Percentiles rank a stretch among this genome's conserved stretches.
Conservation (phyloP, 2,888 invertebrate genomes). For the Ditula angustiorana region DNA sequence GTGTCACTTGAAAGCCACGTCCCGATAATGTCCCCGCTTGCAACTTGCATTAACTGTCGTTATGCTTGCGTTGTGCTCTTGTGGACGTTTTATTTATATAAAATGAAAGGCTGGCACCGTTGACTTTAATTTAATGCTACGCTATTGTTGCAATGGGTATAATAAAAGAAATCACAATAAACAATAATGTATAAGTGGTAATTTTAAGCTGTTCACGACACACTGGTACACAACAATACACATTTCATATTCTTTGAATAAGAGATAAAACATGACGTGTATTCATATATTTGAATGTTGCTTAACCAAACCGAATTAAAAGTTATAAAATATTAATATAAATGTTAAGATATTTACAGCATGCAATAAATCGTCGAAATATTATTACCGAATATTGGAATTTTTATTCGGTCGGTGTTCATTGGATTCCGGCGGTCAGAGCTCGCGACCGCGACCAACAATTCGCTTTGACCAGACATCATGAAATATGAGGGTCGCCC, state of each 20-base stretch:
- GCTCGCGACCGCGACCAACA: slow-evolving; percentile 59
- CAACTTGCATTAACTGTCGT: slow-evolving; percentile 20
- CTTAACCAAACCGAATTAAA: slow-evolving; percentile 21
- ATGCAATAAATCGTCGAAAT: slow-evolving; percentile 49
- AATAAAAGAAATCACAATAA: background rate
- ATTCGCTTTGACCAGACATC: slow-evolving; percentile 65
- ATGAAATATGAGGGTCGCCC: slow-evolving; percentile 75
- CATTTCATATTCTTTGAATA: slow-evolving; percentile 15
- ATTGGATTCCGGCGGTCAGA: slow-evolving; percentile 49
- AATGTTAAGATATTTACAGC: slow-evolving; percentile 47
- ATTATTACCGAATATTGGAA: slow-evolving; percentile 47
- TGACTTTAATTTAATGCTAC: background rate
- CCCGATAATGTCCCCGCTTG: slow-evolving; percentile 32
- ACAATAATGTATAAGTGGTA: no score
- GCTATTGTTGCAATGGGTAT: background rate
- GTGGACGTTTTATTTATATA: slow-evolving; percentile 1
- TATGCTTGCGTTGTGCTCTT: slow-evolving; percentile 25
- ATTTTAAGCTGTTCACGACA: no score
- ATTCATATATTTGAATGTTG: slow-evolving; percentile 5
- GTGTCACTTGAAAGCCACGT: slow-evolving; percentile 45
- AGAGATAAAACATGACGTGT: no score
- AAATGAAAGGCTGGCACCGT: background rate
- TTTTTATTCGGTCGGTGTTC: slow-evolving; percentile 47
- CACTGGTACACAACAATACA: no score
- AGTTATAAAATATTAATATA: slow-evolving; percentile 31